Percentiles rank a stretch among this genome's conserved stretches.
Evolutionary conservation across 2,113 vertebrate genomes (phyloP).

Genomic region (Corythaixoides concolor): DNA sequence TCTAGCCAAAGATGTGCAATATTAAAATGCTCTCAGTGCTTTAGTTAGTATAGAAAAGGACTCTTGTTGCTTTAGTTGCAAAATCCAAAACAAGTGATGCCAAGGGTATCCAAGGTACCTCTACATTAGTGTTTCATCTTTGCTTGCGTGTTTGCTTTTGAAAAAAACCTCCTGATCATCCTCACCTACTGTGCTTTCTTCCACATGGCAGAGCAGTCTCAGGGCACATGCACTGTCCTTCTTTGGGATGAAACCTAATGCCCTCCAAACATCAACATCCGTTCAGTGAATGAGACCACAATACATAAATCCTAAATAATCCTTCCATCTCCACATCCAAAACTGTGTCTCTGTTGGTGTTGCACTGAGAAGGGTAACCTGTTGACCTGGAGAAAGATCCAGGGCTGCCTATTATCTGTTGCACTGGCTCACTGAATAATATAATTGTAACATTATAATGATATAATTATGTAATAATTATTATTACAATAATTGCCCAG

Average conservation of each 20-base stretch:
- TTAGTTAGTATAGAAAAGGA: neutral
- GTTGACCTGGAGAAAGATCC: neutral
- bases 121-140: neutral
- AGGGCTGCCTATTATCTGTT: neutral
- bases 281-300: neutral
- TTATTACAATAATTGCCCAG: neutral
- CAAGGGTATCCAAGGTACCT: neutral
- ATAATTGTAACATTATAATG: neutral
- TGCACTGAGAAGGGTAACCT: neutral
- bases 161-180: neutral
- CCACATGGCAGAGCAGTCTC: neutral
- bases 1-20: neutral
- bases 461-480: neutral
- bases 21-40: neutral
- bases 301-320: neutral
- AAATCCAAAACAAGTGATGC: neutral
- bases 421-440: neutral
- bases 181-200: neutral
- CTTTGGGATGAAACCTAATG: neutral
- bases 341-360: neutral
- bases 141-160: neutral
- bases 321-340: neutral
- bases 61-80: neutral
- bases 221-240: neutral
- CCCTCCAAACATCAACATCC: neutral